Base-by-base conservation (phyloP, 2,113 vertebrate genomes). In the Lonchura striata region DNA sequence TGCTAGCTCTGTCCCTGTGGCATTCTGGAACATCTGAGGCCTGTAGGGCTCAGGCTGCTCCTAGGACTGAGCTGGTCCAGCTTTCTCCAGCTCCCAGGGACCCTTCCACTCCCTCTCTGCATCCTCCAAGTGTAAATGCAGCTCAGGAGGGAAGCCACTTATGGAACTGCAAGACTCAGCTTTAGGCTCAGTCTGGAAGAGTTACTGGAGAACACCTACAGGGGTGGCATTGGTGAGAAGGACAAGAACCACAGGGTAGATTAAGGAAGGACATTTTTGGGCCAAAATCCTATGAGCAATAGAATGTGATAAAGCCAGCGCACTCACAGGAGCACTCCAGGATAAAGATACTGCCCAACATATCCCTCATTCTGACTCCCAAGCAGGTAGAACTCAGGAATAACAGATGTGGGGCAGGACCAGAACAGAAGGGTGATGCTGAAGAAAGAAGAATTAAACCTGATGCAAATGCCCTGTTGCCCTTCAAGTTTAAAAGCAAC, bases 1-100 rank as follows among this genome's bases (percentile, higher is more conserved):
- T 4, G 1, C 27, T 11, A 24, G 46, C 0, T 0, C 47, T 21
- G 31, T 7, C 20, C n/a, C n/a, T 66, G 30, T 11, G 15, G 63
- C 53, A 60, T 22, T 35, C 24, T 0, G 0, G 20, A 74, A 79
- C 24, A 27, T 35, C 4, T 60, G 46, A 72, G 41, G 47, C 23
- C 53, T 50, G 39, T 44, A 31, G 23, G 35, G 21, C 44, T 65
- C 56, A 8, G 10, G 17, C 22, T 75, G 64, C 37, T 82, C 33
- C 64, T 35, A 50, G 16, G 23, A 11, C 18, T 82, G 54, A 74
- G 39, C 18, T 22, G 15, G 2, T 37, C 28, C 70, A 59, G 57
- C 42, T n/a, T 39, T 13, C 19, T 24, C 37, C 54, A 24, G 15
- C 13, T 10, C 12, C 8, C 23, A 59, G n/a, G 24, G 24, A 77